Percentiles rank a stretch among this genome's conserved stretches.
These are phyloP conservation scores for Artibeus lituratus DNA, from an alignment of 2,797 vertebrate genomes.

Conservation along the genomic window DNA sequence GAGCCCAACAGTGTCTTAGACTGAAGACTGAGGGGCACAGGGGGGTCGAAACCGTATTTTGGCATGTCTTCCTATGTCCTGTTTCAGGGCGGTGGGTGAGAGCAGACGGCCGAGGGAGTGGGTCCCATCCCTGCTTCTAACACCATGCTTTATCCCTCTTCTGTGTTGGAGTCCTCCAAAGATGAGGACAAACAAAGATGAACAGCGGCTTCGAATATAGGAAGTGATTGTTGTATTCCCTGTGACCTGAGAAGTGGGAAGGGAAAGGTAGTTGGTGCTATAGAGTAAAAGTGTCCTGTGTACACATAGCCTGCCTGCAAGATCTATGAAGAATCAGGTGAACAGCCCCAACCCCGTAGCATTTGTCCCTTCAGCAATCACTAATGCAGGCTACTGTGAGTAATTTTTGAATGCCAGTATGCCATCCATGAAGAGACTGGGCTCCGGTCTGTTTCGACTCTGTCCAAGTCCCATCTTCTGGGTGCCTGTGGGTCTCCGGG, in stretches of 20 bases:
- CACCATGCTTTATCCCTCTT: neutral
- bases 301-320: neutral
- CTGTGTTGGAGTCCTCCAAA: conserved; percentile 47
- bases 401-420: neutral
- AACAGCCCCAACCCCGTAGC: neutral
- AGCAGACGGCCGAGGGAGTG: neutral
- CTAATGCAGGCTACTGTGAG: neutral
- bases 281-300: neutral
- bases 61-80: neutral
- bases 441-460: neutral
- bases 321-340: neutral
- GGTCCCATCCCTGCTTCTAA: neutral
- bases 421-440: neutral
- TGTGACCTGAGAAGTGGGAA: neutral
- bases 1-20: neutral
- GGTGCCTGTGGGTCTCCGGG: neutral
- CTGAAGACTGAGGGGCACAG: neutral
- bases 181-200: neutral
- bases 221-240: neutral
- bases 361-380: neutral
- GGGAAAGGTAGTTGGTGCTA: neutral
- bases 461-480: neutral
- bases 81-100: neutral
- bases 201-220: neutral
- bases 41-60: neutral